Evolutionary conservation across 2,113 vertebrate genomes (phyloP), one percentile per base, ranked within the genome.

Genomic region (Gambusia affinis): DNA sequence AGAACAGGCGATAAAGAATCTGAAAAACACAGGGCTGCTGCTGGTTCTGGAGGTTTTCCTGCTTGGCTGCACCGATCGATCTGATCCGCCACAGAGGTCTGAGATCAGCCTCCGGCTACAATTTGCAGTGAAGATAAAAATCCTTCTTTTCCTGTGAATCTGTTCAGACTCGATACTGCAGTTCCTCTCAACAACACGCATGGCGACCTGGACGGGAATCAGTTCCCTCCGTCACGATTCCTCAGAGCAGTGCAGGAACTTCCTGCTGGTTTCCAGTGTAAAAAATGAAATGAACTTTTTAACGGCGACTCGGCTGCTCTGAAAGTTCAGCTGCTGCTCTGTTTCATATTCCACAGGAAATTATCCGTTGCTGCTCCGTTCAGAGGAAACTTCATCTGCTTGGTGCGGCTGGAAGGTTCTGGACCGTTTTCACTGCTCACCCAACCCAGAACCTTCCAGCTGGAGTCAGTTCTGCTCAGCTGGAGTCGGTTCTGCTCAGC

Each of bases 81-180:
- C 35, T 37, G 2, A 37, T 37, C 10, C 35, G 12, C 35, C 35
- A 3, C 10, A 3, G 12, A 11, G 35, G 35, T 11, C 35, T 12
- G 35, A 37, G 12, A 37, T 37, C 35, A 37, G 35, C 35, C 8
- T 11, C 35, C 10, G 10, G 35, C 12, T 11, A 37, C 35, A 37
- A 12, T 12, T 37, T 37, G 10, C 35, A 37, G 35, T 37, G 12
- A 37, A 37, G 35, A 37, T 37, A 37, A 37, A 37, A 37, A 37
- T 37, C 35, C 35, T 37, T 37, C 10, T 37, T 37, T 37, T 37
- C 35, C 35, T 37, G 35, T 37, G 35, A 37, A 37, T 37, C 8
- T 37, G 31, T 8, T 15, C 15, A 70, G 64, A 74, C 81, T 72
- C 72, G 12, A 69, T 83, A 75, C 28, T 85, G 77, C 22, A 60